phyloP scores from a whole-genome alignment of 1,140 invertebrate genomes.

The Sitophilus oryzae region DNA sequence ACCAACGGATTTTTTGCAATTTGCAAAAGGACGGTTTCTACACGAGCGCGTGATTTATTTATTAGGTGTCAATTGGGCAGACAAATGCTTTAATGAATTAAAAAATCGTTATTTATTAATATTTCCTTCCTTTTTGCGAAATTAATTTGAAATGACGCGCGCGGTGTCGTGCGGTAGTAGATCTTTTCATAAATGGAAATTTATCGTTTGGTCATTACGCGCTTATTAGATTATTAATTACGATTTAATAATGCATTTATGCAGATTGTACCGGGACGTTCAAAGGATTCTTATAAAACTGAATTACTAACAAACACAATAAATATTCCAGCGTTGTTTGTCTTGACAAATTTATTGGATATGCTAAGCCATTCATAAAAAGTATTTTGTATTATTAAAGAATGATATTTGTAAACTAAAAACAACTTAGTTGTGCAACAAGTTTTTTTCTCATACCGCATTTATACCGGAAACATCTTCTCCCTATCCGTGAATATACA shows the following conservation, averaged over 20 bases:
- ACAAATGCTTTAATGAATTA: neutral
- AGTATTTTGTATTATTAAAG: no score
- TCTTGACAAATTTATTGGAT: neutral
- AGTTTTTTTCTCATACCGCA: no score
- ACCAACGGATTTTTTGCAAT: no score
- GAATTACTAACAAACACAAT: neutral
- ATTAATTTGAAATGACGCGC: no score
- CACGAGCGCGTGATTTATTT: neutral
- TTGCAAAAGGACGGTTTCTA: neutral
- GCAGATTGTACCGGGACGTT: neutral
- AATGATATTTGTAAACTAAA: no score
- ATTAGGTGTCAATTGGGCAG: neutral
- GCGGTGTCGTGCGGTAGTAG: no score
- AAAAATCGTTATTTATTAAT: neutral
- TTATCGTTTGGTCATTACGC: no score
- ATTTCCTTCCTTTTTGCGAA: no score
- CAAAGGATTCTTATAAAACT: neutral
- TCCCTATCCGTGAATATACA: no score
- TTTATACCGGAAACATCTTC: no score
- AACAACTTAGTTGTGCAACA: no score
- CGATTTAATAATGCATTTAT: neutral
- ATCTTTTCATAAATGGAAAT: no score
- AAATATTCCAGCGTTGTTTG: neutral
- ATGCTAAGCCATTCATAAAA: neutral
- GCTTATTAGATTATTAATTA: neutral